A percentile compares a stretch with the other conserved stretches of the same genome.
phyloP scores from a whole-genome alignment of 1,140 invertebrate species.

The Aphidius gifuensis region DNA sequence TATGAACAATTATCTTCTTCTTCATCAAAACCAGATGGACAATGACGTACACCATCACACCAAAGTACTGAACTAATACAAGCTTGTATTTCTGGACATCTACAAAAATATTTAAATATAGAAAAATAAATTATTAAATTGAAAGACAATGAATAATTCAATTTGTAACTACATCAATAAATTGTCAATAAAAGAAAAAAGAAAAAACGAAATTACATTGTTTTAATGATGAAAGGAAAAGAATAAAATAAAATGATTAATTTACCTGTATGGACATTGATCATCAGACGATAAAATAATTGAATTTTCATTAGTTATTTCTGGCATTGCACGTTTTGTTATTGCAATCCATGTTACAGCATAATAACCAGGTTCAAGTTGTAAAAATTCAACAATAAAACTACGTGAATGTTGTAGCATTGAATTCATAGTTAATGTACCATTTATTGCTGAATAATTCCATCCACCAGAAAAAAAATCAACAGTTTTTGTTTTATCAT shows the following conservation, averaged over 20 bases:
- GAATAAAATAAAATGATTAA: slow-evolving; percentile 11
- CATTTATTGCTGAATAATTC: slow-evolving; percentile 50
- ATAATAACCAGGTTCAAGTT: slow-evolving; percentile 68
- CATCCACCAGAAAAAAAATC: slow-evolving; percentile 75
- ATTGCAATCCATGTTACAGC: slow-evolving; percentile 76
- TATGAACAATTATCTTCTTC: slow-evolving; percentile 69
- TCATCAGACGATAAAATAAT: slow-evolving; percentile 61
- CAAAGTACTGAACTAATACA: slow-evolving; percentile 71
- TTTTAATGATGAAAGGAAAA: slow-evolving; percentile 14
- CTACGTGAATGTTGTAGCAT: slow-evolving; percentile 62
- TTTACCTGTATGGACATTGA: slow-evolving; percentile 70
- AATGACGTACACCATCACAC: slow-evolving; percentile 71
- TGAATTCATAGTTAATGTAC: slow-evolving; percentile 9
- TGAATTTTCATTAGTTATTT: slow-evolving; percentile 41
- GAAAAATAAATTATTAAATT: slow-evolving; percentile 7
- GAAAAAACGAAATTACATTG: neutral
- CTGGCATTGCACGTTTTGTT: slow-evolving; percentile 59
- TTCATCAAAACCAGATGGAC: slow-evolving; percentile 73
- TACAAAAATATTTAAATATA: slow-evolving; percentile 30
- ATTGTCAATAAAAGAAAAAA: slow-evolving; percentile 14
- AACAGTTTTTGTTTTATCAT: slow-evolving; percentile 49
- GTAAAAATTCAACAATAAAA: slow-evolving; percentile 70
- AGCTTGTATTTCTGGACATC: slow-evolving; percentile 69
- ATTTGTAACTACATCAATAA: no score
- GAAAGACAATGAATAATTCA: neutral